A percentile compares a stretch with the other conserved stretches of the same genome.
Evolutionary conservation across 2,113 vertebrate species (phyloP).

Genomic region (Condylura cristata): DNA sequence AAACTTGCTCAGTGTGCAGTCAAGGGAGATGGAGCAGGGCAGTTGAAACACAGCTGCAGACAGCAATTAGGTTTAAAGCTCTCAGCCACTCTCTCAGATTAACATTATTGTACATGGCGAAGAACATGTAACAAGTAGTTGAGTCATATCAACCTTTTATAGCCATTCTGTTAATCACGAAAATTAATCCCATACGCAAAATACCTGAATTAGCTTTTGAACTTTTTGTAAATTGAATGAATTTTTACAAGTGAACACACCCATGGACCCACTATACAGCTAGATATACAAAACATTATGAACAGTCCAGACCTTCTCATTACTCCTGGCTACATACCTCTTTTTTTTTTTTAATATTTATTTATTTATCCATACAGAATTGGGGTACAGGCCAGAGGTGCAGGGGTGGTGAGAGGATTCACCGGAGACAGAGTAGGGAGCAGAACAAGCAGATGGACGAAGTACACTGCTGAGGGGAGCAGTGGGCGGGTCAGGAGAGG

Average conservation of each 20-base stretch:
- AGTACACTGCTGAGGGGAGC: no score
- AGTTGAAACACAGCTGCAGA: not conserved
- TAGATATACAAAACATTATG: not conserved
- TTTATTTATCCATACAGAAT: no score
- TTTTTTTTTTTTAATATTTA: no score
- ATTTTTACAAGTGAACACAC: not conserved
- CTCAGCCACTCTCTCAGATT: not conserved
- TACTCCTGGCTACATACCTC: not conserved
- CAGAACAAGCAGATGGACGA: no score
- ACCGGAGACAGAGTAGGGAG: no score
- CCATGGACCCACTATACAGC: not conserved
- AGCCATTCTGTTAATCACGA: not conserved
- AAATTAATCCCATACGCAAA: conserved; percentile 33
- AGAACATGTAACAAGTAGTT: not conserved
- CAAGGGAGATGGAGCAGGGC: not conserved
- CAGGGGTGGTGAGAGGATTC: no score
- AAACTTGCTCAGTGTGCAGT: not conserved
- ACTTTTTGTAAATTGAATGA: not conserved
- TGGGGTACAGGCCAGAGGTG: no score
- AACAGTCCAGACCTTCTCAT: not conserved
- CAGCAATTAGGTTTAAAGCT: not conserved
- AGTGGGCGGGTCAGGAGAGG: no score
- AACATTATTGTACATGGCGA: not conserved
- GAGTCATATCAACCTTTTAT: conserved; percentile 35
- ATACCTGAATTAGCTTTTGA: conserved; percentile 30